A percentile compares a stretch with the other conserved stretches of the same genome.
Evolutionary conservation across 1,140 invertebrate genomes (phyloP).

Genomic region (Cylas formicarius): DNA sequence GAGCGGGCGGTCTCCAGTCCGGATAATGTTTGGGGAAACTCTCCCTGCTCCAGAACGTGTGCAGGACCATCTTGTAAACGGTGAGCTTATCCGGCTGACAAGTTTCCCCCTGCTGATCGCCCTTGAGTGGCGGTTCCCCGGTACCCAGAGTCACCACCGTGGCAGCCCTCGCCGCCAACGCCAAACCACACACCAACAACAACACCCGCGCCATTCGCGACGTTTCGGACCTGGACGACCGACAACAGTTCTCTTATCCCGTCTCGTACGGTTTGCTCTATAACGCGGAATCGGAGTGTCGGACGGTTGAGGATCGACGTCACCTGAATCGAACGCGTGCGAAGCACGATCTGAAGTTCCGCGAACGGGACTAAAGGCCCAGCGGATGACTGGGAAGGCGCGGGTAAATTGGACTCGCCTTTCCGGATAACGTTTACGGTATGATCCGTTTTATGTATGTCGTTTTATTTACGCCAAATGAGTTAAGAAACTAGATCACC

Average conservation of each 20-base stretch:
- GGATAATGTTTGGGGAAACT: slow-evolving; percentile 88
- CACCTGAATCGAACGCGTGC: slow-evolving; percentile 12
- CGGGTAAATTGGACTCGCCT: slow-evolving; percentile 14
- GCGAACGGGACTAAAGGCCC: background rate
- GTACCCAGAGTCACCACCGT: too few species aligned
- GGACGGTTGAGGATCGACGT: too few species aligned
- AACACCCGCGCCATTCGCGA: slow-evolving; percentile 9
- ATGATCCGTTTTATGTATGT: too few species aligned
- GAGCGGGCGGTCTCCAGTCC: slow-evolving; percentile 81
- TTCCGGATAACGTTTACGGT: too few species aligned
- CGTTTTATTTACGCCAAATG: too few species aligned
- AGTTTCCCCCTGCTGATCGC: slow-evolving; percentile 23
- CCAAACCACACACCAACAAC: slow-evolving; percentile 11
- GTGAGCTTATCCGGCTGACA: slow-evolving; percentile 62
- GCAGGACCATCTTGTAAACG: slow-evolving; percentile 75
- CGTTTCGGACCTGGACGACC: background rate
- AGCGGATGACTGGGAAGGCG: slow-evolving; percentile 10
- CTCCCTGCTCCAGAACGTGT: slow-evolving; percentile 84
- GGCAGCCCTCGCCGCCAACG: slow-evolving; percentile 5
- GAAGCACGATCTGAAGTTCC: slow-evolving; percentile 19
- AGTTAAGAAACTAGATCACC: too few species aligned
- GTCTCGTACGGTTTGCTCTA: too few species aligned
- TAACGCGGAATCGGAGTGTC: too few species aligned
- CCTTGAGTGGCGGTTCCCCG: slow-evolving; percentile 7
- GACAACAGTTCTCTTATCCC: too few species aligned